Evolutionary conservation across 2,113 vertebrate genomes (phyloP), one percentile per base, ranked within the genome.

Genomic region (mouse (Mus musculus)): DNA sequence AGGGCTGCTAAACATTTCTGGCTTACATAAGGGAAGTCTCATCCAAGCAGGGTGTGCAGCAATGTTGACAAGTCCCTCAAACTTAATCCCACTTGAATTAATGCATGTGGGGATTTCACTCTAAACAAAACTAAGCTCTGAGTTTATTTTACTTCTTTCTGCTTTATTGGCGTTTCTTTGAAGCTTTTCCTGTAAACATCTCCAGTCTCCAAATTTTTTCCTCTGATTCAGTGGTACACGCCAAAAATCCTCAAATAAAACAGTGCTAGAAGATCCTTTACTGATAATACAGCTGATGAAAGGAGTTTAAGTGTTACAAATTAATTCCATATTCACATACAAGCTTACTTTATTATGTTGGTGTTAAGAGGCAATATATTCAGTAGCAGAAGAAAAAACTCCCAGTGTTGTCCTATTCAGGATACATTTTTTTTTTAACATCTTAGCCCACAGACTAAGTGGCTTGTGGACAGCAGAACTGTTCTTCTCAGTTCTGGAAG

Each of bases 181-280:
- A 96, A 95, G 90, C 65, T 54, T 19, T 85, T 97, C 63, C 73
- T 89, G 56, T 96, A 96, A 98, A 90, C 92, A 96, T 65, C 96
- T 97, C 59, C 49, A 95, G 14, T 65, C 76, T 82, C 39, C 65
- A 28, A 59, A 65, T 56, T 20, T 22, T 93, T 91, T 86, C 19
- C 81, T 97, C 46, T 63, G 78, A 14, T 89, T 22, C 39, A 88
- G 75, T 94, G 85, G 67, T 87, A n/a, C 20, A 75, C 30, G 30
- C n/a, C 73, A 61, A 87, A 95, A 96, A 6, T 73, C 54, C 59
- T 85, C 42, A 20, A 69, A 82, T 92, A 28, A 94, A 94, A 78
- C 9, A 91, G 26, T 16, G 61, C 49, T 30, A 24, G 13, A 69
- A 17, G 28, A 24, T 91, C 86, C 52, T 91, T 92, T 78, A 71